Conservation (phyloP, 2,113 vertebrate genomes). For the Eudorcas thomsonii region DNA sequence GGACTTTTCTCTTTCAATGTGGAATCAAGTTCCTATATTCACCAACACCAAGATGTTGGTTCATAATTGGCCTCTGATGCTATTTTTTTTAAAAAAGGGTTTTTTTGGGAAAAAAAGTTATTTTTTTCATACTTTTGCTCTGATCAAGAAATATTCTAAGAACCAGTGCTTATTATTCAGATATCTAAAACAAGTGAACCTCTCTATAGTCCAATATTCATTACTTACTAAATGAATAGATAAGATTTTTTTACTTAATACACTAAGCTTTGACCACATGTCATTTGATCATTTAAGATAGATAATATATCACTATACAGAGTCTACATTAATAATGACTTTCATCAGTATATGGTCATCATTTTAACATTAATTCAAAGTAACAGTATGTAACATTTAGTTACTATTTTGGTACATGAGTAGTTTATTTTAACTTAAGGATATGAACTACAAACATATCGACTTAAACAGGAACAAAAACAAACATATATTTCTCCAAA, state of each 20-base stretch:
- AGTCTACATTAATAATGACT: not conserved
- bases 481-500: not conserved
- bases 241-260: constrained; percentile 45
- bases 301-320: not conserved
- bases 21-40: not conserved
- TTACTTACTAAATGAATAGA: constrained; percentile 64
- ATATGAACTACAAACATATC: not conserved
- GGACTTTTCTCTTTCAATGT: not conserved
- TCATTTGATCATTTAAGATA: constrained; percentile 45
- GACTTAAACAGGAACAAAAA: constrained; percentile 12
- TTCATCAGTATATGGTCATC: constrained; percentile 31
- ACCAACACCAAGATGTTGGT: not conserved
- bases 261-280: constrained; percentile 56
- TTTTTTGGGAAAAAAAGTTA: too few relatives aligned
- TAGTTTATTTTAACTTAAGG: constrained; percentile 11
- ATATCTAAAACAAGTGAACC: constrained; percentile 43
- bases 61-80: not conserved
- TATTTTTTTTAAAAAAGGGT: too few relatives aligned
- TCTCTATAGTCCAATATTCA: constrained; percentile 53
- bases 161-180: constrained; percentile 37
- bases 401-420: not conserved
- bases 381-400: constrained; percentile 17
- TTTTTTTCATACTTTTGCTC: not conserved
- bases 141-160: constrained; percentile 55
- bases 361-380: constrained; percentile 56